Evolutionary conservation across 2,888 invertebrate genomes (phyloP).

Genomic region (Orthonevra nobilis): DNA sequence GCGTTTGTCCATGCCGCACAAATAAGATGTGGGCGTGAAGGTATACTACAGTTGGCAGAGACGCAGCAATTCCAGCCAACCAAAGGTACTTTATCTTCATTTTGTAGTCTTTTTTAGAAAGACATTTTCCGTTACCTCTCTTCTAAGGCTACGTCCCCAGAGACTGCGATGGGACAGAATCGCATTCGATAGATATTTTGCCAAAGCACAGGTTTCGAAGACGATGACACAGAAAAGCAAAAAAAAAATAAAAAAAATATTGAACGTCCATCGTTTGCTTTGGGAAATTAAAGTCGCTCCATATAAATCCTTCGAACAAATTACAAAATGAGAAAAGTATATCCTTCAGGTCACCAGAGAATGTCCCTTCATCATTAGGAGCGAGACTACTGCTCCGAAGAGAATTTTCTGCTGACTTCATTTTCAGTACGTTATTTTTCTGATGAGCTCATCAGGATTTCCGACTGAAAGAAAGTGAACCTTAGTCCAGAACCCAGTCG

Average conservation of each 20-base stretch:
- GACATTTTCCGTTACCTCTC: conserved; percentile 37
- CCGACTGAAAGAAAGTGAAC: background rate
- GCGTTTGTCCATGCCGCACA: background rate
- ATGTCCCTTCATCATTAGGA: conserved; percentile 48
- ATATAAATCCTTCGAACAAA: conserved; percentile 45
- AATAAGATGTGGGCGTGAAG: conserved; percentile 41
- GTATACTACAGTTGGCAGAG: conserved; percentile 62
- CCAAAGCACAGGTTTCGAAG: background rate
- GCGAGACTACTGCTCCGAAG: background rate
- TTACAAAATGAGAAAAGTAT: conserved; percentile 36
- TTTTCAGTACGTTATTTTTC: conserved; percentile 24
- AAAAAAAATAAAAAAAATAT: too few species aligned
- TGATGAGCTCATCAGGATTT: conserved; percentile 37
- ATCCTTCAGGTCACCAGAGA: conserved; percentile 19
- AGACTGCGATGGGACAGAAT: conserved; percentile 15
- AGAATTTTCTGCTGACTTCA: conserved; percentile 22
- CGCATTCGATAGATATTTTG: conserved; percentile 14
- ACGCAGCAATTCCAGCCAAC: conserved; percentile 36
- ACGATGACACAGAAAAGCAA: conserved; percentile 6
- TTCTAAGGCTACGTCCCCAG: conserved; percentile 9
- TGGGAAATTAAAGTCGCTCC: conserved; percentile 57
- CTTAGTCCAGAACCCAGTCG: conserved; percentile 14
- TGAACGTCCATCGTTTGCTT: conserved; percentile 44
- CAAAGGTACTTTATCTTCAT: conserved; percentile 64
- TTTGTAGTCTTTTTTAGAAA: conserved; percentile 49